Conservation (phyloP, 1,140 invertebrate genomes). For the Marisa cornuarietis region DNA sequence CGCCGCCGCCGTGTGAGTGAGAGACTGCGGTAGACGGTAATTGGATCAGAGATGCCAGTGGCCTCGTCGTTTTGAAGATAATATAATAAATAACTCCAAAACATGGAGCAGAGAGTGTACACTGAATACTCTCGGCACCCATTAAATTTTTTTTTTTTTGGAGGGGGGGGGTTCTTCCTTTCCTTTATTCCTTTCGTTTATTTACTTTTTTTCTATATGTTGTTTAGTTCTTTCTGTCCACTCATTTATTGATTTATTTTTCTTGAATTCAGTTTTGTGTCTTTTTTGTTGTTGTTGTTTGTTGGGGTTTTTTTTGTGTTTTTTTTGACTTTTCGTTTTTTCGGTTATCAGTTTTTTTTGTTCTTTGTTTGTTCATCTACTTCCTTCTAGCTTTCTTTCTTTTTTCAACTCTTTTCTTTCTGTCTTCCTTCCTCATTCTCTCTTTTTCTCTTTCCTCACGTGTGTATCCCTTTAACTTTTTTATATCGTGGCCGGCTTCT, state of each 20-base stretch:
- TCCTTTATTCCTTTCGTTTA: background rate
- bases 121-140: too few relatives aligned
- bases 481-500: too few relatives aligned
- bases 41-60: too few relatives aligned
- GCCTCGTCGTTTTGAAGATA: too few relatives aligned
- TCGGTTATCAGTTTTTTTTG: too few relatives aligned
- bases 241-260: background rate
- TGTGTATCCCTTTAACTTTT: background rate
- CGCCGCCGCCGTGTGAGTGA: too few relatives aligned
- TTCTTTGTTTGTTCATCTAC: background rate
- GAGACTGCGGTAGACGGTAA: too few relatives aligned
- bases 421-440: background rate
- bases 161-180: background rate
- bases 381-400: background rate
- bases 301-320: background rate
- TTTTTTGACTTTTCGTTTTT: background rate
- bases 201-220: background rate
- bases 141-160: background rate
- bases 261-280: too few relatives aligned
- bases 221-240: background rate
- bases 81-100: too few relatives aligned
- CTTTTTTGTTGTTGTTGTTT: too few relatives aligned
- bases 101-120: too few relatives aligned
- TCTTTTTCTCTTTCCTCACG: background rate
- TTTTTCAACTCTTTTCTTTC: slow-evolving; percentile 2